These are phyloP conservation scores for Spilarctia lutea DNA, from an alignment of 2,888 invertebrate genomes.

Conservation along the genomic window DNA sequence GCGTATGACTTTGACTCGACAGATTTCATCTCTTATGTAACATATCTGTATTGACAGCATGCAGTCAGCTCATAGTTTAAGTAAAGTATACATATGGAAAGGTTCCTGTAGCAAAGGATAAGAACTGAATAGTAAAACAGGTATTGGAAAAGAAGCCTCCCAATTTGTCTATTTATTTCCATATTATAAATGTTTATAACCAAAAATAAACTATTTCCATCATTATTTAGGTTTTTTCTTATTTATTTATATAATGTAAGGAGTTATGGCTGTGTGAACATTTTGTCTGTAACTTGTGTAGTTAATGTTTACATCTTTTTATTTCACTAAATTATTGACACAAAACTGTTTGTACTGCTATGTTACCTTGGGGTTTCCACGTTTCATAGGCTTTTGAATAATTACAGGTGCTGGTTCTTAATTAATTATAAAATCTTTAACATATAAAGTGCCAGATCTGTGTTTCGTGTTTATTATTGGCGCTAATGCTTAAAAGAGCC, in stretches of 20 bases:
- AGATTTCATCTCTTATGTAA: conserved; percentile 25
- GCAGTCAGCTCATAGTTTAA: conserved; percentile 48
- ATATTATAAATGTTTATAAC: conserved; percentile 74
- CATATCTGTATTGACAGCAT: conserved; percentile 10
- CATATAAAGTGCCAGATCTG: conserved; percentile 37
- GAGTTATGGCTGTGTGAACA: conserved; percentile 84
- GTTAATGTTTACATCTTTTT: conserved; percentile 59
- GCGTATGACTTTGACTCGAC: conserved; percentile 2
- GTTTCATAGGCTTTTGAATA: conserved; percentile 54
- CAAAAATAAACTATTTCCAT: conserved; percentile 71
- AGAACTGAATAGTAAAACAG: conserved; percentile 51
- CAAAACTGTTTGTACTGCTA: conserved; percentile 33
- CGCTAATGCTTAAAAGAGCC: conserved; percentile 56
- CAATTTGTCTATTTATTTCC: conserved; percentile 71
- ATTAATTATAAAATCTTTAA: conserved; percentile 36
- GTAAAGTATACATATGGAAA: conserved; percentile 53
- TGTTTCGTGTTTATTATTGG: conserved; percentile 53
- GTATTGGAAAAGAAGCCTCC: conserved; percentile 59
- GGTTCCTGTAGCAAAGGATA: conserved; percentile 63
- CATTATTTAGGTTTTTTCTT: conserved; percentile 69
- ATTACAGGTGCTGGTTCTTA: conserved; percentile 73
- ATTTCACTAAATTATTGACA: conserved; percentile 56
- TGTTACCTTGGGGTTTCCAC: conserved; percentile 34
- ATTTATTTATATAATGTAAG: conserved; percentile 78
- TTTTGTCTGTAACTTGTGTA: conserved; percentile 79